Percentiles rank a stretch among this genome's conserved stretches.
These are phyloP conservation scores for Monoplex corrugatus DNA, from an alignment of 2,888 invertebrate genomes.

Conservation along the genomic window DNA sequence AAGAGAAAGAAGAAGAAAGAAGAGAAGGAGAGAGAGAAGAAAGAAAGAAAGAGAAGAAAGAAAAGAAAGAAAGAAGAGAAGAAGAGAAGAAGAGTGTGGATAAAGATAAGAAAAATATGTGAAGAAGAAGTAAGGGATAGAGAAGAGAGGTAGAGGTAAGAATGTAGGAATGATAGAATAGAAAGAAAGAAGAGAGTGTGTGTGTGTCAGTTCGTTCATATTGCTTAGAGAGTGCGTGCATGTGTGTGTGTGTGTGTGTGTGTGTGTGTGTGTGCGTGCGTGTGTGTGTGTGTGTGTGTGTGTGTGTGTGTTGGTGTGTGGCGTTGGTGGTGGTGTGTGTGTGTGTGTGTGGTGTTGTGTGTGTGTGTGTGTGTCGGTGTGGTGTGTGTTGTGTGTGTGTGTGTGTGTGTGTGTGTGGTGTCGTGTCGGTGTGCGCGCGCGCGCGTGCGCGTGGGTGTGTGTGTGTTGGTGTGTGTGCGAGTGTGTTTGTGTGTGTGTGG, in stretches of 20 bases:
- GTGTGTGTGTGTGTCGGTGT: no score
- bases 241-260: not conserved
- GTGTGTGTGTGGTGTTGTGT: no score
- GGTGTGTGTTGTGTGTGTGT: no score
- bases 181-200: not conserved
- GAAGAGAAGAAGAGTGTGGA: not conserved
- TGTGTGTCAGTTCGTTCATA: not conserved
- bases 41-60: not conserved
- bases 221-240: not conserved
- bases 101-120: not conserved
- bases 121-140: not conserved
- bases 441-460: no score
- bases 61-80: not conserved
- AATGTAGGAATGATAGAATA: not conserved
- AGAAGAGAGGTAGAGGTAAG: not conserved
- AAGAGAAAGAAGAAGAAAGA: not conserved
- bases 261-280: no score
- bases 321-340: no score
- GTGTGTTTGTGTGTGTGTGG: not conserved
- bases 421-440: no score
- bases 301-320: constrained; percentile 1
- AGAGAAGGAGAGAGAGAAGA: not conserved
- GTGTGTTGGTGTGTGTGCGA: not conserved
- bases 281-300: not conserved
- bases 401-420: no score